Base-by-base conservation (phyloP, 2,797 vertebrate species). In the Spondyliosoma cantharus region DNA sequence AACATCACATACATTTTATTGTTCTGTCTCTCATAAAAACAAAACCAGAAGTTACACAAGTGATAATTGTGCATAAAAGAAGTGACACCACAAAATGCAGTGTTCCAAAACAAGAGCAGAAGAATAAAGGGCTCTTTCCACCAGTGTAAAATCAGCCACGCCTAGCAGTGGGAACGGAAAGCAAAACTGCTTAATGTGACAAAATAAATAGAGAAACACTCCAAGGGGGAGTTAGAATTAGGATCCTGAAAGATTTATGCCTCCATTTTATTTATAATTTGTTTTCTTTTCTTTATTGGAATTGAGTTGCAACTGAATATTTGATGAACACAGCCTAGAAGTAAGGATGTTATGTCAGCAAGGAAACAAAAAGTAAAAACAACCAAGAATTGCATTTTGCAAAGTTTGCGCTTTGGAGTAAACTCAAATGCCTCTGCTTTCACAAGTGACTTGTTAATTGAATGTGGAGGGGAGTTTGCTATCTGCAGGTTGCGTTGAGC, bases 161-260 rank as follows among this genome's bases (percentile, higher is more conserved):
- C 92, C 90, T 84, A 80, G 86, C 85, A 89, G 89, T 93, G 90
- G 87, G 87, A 93, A 92, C 89, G 91, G 90, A 88, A 93, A 91
- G 84, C 58, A 91, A 93, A 92, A 92, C 84, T 93, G 92, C 93
- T 93, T 94, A 83, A 93, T 92, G 91, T 92, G 90, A 93, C 86
- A 93, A 93, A 91, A 92, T 93, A 83, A 89, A 93, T 87, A 92
- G 89, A 92, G 89, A 91, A 93, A 91, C 90, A 92, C 92, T 92
- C 86, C 68, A 43, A 92, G 90, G 91, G 91, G 91, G 90, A 92
- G 86, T 92, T 93, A 87, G 92, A 93, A 90, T 92, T 90, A 90
- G 93, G 83, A 91, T 94, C 89, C 91, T 95, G 90, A 94, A 94
- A 94, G 91, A 94, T 94, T 94, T 92, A 95, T 95, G 91, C 87